Base-by-base conservation (phyloP, 1,140 invertebrate genomes). In the Pachypsylla venusta region DNA sequence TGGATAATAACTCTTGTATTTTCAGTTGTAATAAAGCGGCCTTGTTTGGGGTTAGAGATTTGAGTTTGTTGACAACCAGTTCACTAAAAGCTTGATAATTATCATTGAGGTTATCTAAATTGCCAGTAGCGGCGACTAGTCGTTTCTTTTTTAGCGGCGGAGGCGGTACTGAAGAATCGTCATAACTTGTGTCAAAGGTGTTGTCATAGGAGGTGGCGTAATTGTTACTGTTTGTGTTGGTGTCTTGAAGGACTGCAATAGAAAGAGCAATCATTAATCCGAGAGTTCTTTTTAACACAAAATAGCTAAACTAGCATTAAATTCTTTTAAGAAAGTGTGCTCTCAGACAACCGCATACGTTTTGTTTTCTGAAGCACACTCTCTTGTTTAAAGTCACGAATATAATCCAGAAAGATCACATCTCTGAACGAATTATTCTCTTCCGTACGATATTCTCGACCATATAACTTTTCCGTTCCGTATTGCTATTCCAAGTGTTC, bases 21-120 rank as follows among this genome's bases (percentile, higher is more conserved):
- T 48, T 48, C 42, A 48, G 16, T 22, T 48, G 42, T 19, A 48
- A 22, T 7, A 48, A 4, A 19, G 42, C 42, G 7, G 42, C 42
- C 16, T 22, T n/a, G 42, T 48, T 48, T 3, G 42, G 4, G 42
- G 42, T n/a, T n/a, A 48, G n/a, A 5, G 42, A 48, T 48, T 48
- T 48, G n/a, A 48, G 16, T 22, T 48, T 5, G 42, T n/a, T 22
- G 7, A 48, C 42, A 3, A 48, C 42, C 16, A 48, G n/a, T 48
- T 48, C 42, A 48, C 42, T 48, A 22, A 48, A 48, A 4, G 42
- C 42, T 48, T 48, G 42, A 48, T 48, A 48, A 19, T 48, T 48
- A 3, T 48, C 42, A 19, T 5, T 10, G 4, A 48, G 42, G 22
- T 48, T 48, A 5, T 48, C 42, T 3, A 7, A 7, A 7, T n/a